Conservation (phyloP, 2,888 invertebrate species). For the Clanis bilineata region DNA sequence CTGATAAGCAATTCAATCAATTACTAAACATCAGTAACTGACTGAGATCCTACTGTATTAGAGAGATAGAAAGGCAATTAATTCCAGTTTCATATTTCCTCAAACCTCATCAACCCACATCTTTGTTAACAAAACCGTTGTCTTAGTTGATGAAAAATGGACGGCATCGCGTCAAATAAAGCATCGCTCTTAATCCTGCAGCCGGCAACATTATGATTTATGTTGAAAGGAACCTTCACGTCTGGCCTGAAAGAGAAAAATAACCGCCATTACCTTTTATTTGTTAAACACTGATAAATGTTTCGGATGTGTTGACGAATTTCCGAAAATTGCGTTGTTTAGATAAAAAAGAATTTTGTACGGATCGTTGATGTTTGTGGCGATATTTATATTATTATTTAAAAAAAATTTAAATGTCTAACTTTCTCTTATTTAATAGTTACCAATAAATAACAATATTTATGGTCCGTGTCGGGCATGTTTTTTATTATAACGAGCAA, state of each 20-base stretch:
- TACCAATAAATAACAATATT: no score
- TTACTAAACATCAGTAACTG: no score
- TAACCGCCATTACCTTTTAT: constrained; percentile 9
- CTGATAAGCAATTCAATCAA: no score
- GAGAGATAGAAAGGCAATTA: no score
- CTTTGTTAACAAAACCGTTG: constrained; percentile 3
- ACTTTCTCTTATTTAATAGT: no score
- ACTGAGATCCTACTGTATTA: no score
- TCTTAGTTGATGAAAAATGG: constrained; percentile 43
- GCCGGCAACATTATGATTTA: constrained; percentile 58
- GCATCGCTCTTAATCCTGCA: constrained; percentile 51
- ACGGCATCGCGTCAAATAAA: constrained; percentile 58
- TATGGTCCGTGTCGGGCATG: no score
- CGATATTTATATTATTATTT: not conserved
- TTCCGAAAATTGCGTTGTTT: not conserved
- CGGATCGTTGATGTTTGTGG: not conserved
- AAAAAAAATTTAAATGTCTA: no score
- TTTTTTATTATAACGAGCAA: no score
- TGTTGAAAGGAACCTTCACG: constrained; percentile 33
- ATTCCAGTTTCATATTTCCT: not conserved
- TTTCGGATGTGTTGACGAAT: constrained; percentile 7
- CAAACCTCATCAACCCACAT: not conserved
- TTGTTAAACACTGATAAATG: constrained; percentile 14
- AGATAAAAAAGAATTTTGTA: not conserved
- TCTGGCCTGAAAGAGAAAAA: not conserved